phyloP scores from a whole-genome alignment of 2,797 vertebrate species.

The Yasuhikotakia modesta region DNA sequence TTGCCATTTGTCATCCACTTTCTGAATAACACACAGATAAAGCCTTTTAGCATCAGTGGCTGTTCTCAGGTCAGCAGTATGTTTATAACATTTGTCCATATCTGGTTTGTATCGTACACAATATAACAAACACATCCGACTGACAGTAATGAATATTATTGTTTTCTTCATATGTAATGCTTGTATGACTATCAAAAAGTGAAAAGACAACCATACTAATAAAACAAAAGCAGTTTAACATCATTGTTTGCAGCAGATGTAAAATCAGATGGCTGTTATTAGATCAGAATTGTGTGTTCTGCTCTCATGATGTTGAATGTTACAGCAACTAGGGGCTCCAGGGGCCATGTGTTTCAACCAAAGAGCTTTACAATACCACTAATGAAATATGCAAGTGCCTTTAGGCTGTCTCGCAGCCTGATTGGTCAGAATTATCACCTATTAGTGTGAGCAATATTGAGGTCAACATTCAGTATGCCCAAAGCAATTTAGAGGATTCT shows the following conservation, averaged over 20 bases:
- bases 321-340: slow-evolving; percentile 35
- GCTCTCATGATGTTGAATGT: slow-evolving; percentile 44
- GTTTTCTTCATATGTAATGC: slow-evolving; percentile 2
- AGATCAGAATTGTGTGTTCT: slow-evolving; percentile 41
- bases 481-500: slow-evolving; percentile 22
- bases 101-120: background rate
- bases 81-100: background rate
- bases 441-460: slow-evolving; percentile 1
- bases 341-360: slow-evolving; percentile 57
- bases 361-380: slow-evolving; percentile 55
- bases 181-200: background rate
- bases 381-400: slow-evolving; percentile 65
- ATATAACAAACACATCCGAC: background rate
- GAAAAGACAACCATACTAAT: slow-evolving; percentile 29
- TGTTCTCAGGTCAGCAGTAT: slow-evolving; percentile 6
- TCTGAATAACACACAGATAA: slow-evolving; percentile 31
- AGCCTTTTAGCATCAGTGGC: slow-evolving; percentile 42
- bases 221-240: slow-evolving; percentile 36
- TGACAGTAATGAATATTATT: background rate
- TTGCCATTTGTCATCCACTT: slow-evolving; percentile 32
- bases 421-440: slow-evolving; percentile 32
- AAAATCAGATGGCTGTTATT: slow-evolving; percentile 53
- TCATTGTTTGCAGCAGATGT: slow-evolving; percentile 54
- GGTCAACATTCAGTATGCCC: slow-evolving; percentile 10
- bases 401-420: slow-evolving; percentile 38